phyloP scores from a whole-genome alignment of 92 coral and sea anemone species.

The Umimayanthus chanpuru region DNA sequence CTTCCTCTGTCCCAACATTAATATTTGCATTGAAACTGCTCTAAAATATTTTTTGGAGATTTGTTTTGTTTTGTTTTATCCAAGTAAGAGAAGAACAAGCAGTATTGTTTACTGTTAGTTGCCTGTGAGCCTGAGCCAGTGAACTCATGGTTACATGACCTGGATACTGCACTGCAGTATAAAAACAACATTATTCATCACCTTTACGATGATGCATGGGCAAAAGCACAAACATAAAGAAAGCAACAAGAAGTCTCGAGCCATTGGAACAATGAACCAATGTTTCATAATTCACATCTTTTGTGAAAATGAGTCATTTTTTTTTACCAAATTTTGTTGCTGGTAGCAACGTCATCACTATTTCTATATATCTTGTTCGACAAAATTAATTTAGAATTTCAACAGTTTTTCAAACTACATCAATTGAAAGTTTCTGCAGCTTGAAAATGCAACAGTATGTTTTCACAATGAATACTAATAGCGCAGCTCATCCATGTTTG shows the following conservation, averaged over 20 bases:
- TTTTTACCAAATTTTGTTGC: too few relatives aligned
- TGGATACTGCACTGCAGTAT: constrained; percentile 10
- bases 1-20: background rate
- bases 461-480: background rate
- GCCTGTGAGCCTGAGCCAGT: too few relatives aligned
- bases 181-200: background rate
- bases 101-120: too few relatives aligned
- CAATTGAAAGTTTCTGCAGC: background rate
- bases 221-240: background rate
- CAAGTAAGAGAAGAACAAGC: background rate
- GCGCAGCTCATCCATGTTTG: background rate
- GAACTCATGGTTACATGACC: background rate
- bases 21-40: background rate
- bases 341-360: too few relatives aligned
- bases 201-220: background rate
- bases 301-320: background rate
- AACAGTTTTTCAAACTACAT: too few relatives aligned
- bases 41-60: background rate
- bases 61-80: background rate
- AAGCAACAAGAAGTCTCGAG: constrained; percentile 26
- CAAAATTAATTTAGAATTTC: background rate
- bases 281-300: background rate
- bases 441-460: background rate
- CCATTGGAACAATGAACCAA: constrained; percentile 10
- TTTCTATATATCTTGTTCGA: background rate